Base-by-base conservation (phyloP, 2,888 invertebrate genomes). In the Sarcophaga carnaria region DNA sequence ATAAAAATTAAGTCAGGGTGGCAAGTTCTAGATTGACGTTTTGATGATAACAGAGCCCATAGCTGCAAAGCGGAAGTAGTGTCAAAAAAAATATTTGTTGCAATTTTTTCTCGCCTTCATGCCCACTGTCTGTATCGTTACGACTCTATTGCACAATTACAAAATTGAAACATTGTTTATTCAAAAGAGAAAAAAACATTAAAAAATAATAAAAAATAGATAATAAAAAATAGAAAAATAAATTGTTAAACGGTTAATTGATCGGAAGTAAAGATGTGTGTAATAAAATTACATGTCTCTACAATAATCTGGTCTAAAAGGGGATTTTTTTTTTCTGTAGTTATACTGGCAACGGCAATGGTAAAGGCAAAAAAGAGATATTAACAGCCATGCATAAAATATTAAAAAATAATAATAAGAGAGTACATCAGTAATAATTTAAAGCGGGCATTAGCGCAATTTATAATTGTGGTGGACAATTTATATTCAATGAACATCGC, bases 221-320 rank as follows among this genome's bases (percentile, higher is more conserved):
- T 37, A 2, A 37, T 10, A 37, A 37, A 37, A 6, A 37, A 37
- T 27, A 37, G 1, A 11, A 3, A 54, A 54, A n/a, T 14, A 37
- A 74, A 67, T 74, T 47, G 59, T 67, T 67, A 72, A 54, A 54
- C 76, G 47, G 54, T 49, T 54, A 71, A 77, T 85, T 80, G 76
- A 85, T 84, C 80, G 77, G 85, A 80, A 80, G 84, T 80, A 71
- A 72, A 76, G 80, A 76, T 80, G 62, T 72, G 17, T 17, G 54
- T 54, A 14, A 76, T 72, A 72, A 76, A 85, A 69, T 63, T 70
- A 79, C 62, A 80, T 47, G 60, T 69, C n/a, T 78, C n/a, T 67
- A 20, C 45, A 62, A 69, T 47, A 77, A 66, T 67, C 20, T 37
- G 27, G 59, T 60, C 59, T 72, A 60, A 22, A 77, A 67, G 59